Conservation (phyloP, 2,888 invertebrate genomes). For the Monoplex corrugatus region DNA sequence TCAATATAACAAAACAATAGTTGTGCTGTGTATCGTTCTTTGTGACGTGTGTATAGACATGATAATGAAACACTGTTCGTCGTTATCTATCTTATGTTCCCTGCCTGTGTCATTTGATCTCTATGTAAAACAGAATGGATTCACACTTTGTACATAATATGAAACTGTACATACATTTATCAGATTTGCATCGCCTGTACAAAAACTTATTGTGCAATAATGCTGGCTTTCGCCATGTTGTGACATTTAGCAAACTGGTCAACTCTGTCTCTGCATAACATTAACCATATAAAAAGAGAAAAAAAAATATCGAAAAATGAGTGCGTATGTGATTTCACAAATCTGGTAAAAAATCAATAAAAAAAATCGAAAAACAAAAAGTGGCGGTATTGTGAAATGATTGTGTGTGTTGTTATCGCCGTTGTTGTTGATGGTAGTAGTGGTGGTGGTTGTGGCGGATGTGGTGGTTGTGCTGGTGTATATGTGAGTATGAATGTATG, state of each 20-base stretch:
- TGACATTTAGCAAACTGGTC: conserved; percentile 8
- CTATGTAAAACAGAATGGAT: conserved; percentile 18
- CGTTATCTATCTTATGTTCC: too few species aligned
- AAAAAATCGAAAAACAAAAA: neutral
- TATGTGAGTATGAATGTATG: neutral
- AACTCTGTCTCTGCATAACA: neutral
- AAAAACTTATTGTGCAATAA: conserved; percentile 47
- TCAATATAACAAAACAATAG: too few species aligned
- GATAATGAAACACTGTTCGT: too few species aligned
- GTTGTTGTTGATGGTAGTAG: too few species aligned
- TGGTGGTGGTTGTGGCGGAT: too few species aligned
- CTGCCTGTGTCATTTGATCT: neutral
- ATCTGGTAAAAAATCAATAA: neutral
- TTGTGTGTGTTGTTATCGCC: too few species aligned
- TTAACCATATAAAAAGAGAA: neutral
- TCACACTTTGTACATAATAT: conserved; percentile 47
- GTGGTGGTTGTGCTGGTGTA: too few species aligned
- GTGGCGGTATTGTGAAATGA: neutral
- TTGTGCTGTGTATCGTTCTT: too few species aligned
- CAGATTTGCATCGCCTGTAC: conserved; percentile 1
- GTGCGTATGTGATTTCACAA: too few species aligned
- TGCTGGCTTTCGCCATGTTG: neutral
- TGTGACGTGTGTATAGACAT: too few species aligned
- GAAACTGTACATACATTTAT: conserved; percentile 38
- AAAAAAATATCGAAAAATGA: neutral